Base-by-base conservation (phyloP, 2,113 vertebrate species). In the Aphelocoma coerulescens region DNA sequence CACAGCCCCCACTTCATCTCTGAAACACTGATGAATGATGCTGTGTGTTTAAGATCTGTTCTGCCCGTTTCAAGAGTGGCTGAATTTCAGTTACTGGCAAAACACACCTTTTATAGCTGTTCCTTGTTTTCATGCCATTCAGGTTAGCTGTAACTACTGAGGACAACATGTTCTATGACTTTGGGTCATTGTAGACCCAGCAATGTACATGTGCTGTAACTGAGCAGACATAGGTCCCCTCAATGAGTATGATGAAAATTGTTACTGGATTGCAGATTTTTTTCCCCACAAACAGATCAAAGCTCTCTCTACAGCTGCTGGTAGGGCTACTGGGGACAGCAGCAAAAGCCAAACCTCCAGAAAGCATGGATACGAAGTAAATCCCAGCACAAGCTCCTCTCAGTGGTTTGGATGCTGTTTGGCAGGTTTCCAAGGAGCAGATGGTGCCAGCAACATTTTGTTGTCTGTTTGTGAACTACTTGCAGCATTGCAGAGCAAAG, bases 361-460 rank as follows among this genome's bases (percentile, higher is more conserved):
- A 66, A 88, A 82, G 58, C 43, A 35, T 73, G 54, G 74, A 30
- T 89, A 10, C 0, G 1, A 57, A 75, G 35, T 84, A 61, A 92
- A 88, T 73, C 71, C 41, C 74, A 54, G 7, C 67, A 33, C 54
- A 76, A 37, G n/a, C 54, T 85, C 39, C 26, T 85, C 91, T 85
- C 87, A 69, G 37, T 89, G 59, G 37, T 91, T 91, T 35, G 72
- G n/a, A 69, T 54, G 62, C 71, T 88, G 77, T 16, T 2, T 93
- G 95, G 91, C 94, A 83, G 57, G 62, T 73, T 93, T 96, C 91
- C 93, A 96, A 65, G 71, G 90, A 91, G 81, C 91, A 96, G 94
- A 95, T 97, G 91, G 93, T 95, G 93, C 89, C 93, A 95, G 67
- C 85, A 94, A 69, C 49, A 30, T 95, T 91, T 87, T 61, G 58